Percentiles rank a stretch among this genome's conserved stretches.
Evolutionary conservation across 2,113 vertebrate genomes (phyloP).

Genomic region (Sinocyclocheilus maitianheensis): DNA sequence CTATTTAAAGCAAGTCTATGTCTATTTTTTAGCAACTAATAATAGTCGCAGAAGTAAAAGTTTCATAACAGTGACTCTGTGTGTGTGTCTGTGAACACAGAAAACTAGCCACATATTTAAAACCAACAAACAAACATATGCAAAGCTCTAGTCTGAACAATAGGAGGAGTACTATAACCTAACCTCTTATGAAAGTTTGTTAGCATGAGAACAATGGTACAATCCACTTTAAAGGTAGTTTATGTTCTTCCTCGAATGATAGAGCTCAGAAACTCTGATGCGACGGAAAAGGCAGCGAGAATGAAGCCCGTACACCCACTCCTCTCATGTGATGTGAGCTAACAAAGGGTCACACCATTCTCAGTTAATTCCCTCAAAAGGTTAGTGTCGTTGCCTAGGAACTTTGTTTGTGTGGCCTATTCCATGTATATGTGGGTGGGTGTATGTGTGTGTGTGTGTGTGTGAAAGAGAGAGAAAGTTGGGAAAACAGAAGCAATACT

Average conservation of each 20-base stretch:
- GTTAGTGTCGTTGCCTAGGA: conserved; percentile 69
- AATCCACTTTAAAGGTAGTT: neutral
- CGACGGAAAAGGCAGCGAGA: conserved; percentile 19
- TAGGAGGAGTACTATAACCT: neutral
- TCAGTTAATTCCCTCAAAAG: conserved; percentile 70
- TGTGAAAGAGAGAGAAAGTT: conserved; percentile 5
- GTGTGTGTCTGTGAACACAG: neutral
- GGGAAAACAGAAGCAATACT: neutral
- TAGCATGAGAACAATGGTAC: neutral
- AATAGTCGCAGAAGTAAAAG: neutral
- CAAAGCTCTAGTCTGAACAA: neutral
- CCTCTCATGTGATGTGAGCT: conserved; percentile 56
- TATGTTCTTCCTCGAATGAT: neutral
- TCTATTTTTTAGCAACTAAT: neutral
- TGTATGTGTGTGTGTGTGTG: neutral
- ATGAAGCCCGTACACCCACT: conserved; percentile 52
- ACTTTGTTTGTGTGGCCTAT: conserved; percentile 58
- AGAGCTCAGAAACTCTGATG: neutral
- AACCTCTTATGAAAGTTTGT: neutral
- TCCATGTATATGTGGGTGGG: neutral
- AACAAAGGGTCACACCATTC: conserved; percentile 68
- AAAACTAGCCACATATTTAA: conserved; percentile 15
- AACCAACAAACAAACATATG: conserved; percentile 29
- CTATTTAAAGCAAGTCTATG: conserved; percentile 18
- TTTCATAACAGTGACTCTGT: neutral